These are phyloP conservation scores for Picus viridis DNA, from an alignment of 2,797 vertebrate species.

Conservation along the genomic window DNA sequence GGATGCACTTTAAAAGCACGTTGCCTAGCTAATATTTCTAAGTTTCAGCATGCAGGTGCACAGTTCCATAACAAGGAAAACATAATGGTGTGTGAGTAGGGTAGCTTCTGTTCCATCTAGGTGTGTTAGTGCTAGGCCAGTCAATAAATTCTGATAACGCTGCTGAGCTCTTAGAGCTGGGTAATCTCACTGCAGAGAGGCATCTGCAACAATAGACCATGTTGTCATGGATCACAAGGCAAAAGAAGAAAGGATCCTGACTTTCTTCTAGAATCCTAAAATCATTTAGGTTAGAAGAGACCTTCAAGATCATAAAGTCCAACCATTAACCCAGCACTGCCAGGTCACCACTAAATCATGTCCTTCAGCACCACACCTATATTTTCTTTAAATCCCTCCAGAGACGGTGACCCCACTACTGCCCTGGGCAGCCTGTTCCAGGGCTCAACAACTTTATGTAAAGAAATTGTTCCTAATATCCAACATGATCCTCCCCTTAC, in stretches of 20 bases:
- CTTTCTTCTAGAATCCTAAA: not conserved
- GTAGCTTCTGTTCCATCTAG: not conserved
- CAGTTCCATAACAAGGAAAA: not conserved
- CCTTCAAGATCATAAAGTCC: not conserved
- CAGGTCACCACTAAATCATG: too few relatives aligned
- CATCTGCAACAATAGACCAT: fast-evolving
- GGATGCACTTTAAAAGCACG: not conserved
- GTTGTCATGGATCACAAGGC: fast-evolving
- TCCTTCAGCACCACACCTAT: too few relatives aligned
- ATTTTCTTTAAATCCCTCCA: too few relatives aligned
- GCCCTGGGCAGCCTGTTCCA: not conserved
- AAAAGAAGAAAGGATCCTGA: not conserved
- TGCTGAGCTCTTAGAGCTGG: too few relatives aligned
- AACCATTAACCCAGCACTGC: too few relatives aligned
- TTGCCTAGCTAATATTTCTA: not conserved
- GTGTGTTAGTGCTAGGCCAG: fast-evolving
- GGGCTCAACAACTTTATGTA: not conserved
- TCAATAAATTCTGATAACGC: not conserved
- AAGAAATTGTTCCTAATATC: not conserved
- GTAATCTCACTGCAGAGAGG: not conserved
- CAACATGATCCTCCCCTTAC: not conserved
- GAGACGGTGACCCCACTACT: not conserved
- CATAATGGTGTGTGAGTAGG: fast-evolving
- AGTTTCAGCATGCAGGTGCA: not conserved
- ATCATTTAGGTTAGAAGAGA: not conserved